A percentile compares a stretch with the other conserved stretches of the same genome.
Conservation (phyloP, 2,888 invertebrate species). For the Amblyjoppa fuscipennis region DNA sequence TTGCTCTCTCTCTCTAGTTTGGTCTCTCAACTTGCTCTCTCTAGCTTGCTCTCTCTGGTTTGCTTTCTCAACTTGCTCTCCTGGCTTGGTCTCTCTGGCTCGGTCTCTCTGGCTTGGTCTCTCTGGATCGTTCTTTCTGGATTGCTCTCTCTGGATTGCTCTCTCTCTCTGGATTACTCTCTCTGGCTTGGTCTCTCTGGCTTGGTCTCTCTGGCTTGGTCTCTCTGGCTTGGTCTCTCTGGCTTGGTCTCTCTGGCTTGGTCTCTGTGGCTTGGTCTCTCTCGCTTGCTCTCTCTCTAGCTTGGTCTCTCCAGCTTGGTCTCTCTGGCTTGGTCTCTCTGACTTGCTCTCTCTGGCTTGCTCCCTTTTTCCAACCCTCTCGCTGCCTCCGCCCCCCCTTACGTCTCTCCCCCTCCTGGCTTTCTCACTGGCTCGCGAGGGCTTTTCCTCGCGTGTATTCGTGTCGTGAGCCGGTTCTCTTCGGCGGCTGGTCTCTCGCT, state of each 20-base stretch:
- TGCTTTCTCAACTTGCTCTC: constrained; percentile 61
- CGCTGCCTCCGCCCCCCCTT: not conserved
- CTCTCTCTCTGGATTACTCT: too few species aligned
- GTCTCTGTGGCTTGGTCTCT: too few species aligned
- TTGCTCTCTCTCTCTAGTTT: constrained; percentile 37
- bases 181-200: too few species aligned
- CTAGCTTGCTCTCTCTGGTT: constrained; percentile 52
- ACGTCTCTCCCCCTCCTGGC: constrained; percentile 4
- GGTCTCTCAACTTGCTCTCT: constrained; percentile 61
- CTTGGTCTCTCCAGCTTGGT: too few species aligned
- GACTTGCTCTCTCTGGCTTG: constrained; percentile 61
- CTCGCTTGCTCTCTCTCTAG: too few species aligned
- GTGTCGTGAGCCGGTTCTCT: constrained; percentile 69
- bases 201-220: too few species aligned
- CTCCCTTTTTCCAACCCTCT: constrained; percentile 69
- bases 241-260: too few species aligned
- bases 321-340: constrained; percentile 20
- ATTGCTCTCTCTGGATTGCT: too few species aligned
- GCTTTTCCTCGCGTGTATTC: constrained; percentile 70
- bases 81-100: constrained; percentile 48
- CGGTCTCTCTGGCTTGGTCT: too few species aligned
- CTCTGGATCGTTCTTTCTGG: too few species aligned
- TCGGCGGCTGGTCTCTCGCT: constrained; percentile 51
- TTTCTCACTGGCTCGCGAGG: constrained; percentile 51
- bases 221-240: too few species aligned